These are phyloP conservation scores for Mesitornis unicolor DNA, from an alignment of 2,113 vertebrate genomes.

Conservation along the genomic window DNA sequence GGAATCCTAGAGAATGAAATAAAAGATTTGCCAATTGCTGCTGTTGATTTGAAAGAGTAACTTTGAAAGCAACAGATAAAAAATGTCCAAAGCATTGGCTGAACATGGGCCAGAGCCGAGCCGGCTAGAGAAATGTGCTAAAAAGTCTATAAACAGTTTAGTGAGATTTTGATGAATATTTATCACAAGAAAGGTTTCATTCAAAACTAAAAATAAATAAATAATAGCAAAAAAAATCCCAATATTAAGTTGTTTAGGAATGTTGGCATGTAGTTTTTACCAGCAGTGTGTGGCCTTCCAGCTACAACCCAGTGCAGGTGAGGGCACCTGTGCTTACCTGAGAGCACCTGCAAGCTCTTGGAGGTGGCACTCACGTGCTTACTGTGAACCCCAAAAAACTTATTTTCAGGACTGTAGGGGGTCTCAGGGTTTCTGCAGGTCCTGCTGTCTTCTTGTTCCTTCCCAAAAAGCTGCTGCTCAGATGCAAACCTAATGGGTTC, in stretches of 20 bases:
- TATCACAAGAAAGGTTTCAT: neutral
- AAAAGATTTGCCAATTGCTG: neutral
- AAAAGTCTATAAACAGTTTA: neutral
- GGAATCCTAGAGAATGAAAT: neutral
- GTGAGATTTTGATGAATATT: neutral
- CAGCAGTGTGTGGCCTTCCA: neutral
- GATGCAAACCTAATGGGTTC: neutral
- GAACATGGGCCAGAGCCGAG: neutral
- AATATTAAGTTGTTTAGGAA: rapidly evolving
- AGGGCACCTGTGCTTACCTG: neutral
- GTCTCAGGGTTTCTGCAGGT: neutral
- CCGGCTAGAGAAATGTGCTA: neutral
- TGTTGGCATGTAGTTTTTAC: neutral
- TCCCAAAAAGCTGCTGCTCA: neutral
- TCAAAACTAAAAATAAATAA: neutral
- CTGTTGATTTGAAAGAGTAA: neutral
- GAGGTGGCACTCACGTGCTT: neutral
- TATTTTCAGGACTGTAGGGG: neutral
- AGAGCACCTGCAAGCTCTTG: neutral
- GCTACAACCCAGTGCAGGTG: no score
- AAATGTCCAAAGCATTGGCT: neutral
- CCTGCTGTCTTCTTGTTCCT: neutral
- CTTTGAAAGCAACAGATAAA: neutral
- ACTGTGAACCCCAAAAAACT: rapidly evolving
- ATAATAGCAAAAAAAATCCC: no score